Base-by-base conservation (phyloP, 37 sponge, comb jelly and placozoan genomes). In the Axinella damicornis region DNA sequence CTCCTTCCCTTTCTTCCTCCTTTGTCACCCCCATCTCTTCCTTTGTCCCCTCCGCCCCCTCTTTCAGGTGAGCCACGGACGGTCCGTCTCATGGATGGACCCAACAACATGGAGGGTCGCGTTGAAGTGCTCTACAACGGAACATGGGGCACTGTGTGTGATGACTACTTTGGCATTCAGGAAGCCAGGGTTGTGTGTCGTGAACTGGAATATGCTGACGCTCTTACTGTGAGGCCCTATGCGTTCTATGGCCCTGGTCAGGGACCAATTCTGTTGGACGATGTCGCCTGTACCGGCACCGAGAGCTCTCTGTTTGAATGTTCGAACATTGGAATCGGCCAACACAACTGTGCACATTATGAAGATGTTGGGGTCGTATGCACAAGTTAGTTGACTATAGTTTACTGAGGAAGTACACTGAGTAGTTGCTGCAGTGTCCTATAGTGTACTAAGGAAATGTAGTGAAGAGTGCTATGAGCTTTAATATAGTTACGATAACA, bases 281-380 rank as follows among this genome's bases (percentile, higher is more conserved):
- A 79, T 73, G 85, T 90, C 28, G 53, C 69, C n/a, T 84, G 90
- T 65, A 35, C 34, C 27, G 84, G 89, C 39, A 82, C 81, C 0
- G 91, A 90, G 77, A 27, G 2, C 2, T 52, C 65, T 19, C 38
- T 89, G 5, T 56, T 77, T 21, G 59, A 66, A 54, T 89, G 89
- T 24, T 61, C 61, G 20, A 46, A 59, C 61, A 39, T 2, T 18
- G 89, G 84, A 24, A 16, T 83, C 60, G 89, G 84, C 13, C 6
- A 32, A 0, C 89, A 88, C 62, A 82, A 81, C 84, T 89, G 89
- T n/a, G 13, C n/a, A 9, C 86, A 85, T 55, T 18, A 14, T 55
- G 76, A 85, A 25, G 91, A 90, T 28, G 91, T 76, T 54, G 83
- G 91, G 53, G 91, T 85, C 9, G 77, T 56, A 9, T 90, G 91